Evolutionary conservation across 2,113 vertebrate genomes (phyloP), one percentile per base, ranked within the genome.

Genomic region (Dasyprocta punctata): DNA sequence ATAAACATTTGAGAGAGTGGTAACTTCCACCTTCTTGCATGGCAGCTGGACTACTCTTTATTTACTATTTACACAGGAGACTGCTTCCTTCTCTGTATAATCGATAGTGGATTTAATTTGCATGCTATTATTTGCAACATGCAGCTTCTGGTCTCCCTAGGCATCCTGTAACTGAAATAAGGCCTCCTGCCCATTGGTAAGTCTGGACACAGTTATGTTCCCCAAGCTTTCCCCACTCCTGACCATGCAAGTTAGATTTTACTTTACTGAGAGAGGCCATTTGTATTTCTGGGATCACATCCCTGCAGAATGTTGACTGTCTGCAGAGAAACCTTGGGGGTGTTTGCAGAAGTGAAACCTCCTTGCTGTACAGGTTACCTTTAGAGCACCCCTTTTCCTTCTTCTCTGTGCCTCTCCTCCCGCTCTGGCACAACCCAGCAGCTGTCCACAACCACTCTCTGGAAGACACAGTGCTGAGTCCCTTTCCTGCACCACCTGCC

Each of bases 21-120:
- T 22, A 71, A 83, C 47, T 89, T 56, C 71, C 36, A 16, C 44
- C 58, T 82, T 52, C 86, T 24, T 88, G 44, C 44, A 49, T 17
- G 52, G 56, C 24, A 28, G 19, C 61, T 87, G n/a, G 65, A 5
- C n/a, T 97, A 95, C 47, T 60, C 33, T 86, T 96, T 85, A 30
- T 63, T n/a, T 97, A 95, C 52, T 63, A 33, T 87, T 95, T 85
- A 24, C 63, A 44, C 33, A 26, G 49, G 81, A 95, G 44, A 65
- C 82, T 11, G 60, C 69, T 75, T 24, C 90, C n/a, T 82, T 61
- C 83, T 73, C 95, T 95, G 93, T 63, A 58, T 56, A 80, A 67
- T 65, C 92, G n/a, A 38, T 16, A 26, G 33, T 19, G 5, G 24
- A 65, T 89, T 94, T 91, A 26, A 81, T 86, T 86, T 65, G 41